phyloP scores from a whole-genome alignment of 2,888 invertebrate genomes.

The Sussaba pulchella region DNA sequence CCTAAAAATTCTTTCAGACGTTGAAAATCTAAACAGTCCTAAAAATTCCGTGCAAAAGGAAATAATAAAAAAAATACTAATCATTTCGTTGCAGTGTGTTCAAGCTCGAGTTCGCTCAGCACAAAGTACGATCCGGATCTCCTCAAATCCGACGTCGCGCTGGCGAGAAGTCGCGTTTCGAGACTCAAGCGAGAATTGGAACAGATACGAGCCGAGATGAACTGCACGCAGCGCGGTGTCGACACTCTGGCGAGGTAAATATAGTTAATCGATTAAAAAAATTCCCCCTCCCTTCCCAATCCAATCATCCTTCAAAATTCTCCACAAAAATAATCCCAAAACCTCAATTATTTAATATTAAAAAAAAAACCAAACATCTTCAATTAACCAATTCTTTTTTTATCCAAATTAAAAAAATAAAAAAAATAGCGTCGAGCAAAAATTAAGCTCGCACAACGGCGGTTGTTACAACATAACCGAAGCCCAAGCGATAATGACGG shows the following conservation, averaged over 20 bases:
- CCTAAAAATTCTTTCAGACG: too few species aligned
- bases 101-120: constrained; percentile 94
- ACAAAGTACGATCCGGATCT: constrained; percentile 98
- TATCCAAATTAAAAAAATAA: not conserved
- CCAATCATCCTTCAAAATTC: too few species aligned
- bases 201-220: constrained; percentile 96
- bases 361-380: constrained; percentile 1
- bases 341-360: too few species aligned
- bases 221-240: constrained; percentile 95
- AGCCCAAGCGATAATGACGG: constrained; percentile 98
- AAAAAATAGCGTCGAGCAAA: constrained; percentile 92
- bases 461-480: constrained; percentile 97
- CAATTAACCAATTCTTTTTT: not conserved
- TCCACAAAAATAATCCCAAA: too few species aligned
- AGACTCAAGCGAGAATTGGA: constrained; percentile 95
- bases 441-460: constrained; percentile 92
- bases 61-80: too few species aligned
- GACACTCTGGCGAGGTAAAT: constrained; percentile 95
- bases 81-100: constrained; percentile 89
- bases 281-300: too few species aligned
- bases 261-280: not conserved
- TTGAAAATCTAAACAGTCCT: too few species aligned
- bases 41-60: not conserved
- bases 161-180: constrained; percentile 95
- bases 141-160: constrained; percentile 95